phyloP scores from a whole-genome alignment of 2,797 vertebrate species.

The Gila robusta region DNA sequence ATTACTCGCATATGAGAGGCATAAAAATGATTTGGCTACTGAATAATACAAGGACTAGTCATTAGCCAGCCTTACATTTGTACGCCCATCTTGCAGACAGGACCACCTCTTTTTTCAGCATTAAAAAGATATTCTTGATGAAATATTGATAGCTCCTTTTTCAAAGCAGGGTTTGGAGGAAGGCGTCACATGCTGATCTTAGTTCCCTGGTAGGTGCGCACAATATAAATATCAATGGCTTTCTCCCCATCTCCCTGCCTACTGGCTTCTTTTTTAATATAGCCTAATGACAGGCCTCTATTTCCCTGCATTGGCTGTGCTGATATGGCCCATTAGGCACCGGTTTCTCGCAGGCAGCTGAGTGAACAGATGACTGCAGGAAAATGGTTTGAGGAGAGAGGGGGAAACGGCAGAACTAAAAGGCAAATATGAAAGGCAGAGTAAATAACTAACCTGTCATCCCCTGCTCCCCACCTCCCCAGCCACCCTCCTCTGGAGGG shows the following conservation, averaged over 20 bases:
- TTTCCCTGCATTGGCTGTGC: constrained; percentile 70
- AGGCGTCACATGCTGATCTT: constrained; percentile 38
- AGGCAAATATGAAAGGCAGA: constrained; percentile 74
- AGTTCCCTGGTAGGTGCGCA: constrained; percentile 44
- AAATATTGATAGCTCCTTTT: constrained; percentile 63
- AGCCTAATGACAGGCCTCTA: constrained; percentile 72
- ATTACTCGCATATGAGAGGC: constrained; percentile 44
- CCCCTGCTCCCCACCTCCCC: constrained; percentile 66
- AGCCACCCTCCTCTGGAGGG: constrained; percentile 43
- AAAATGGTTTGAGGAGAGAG: constrained; percentile 54
- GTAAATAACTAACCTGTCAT: constrained; percentile 80
- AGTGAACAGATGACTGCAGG: constrained; percentile 75
- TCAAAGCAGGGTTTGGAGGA: constrained; percentile 11
- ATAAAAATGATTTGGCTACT: constrained; percentile 44
- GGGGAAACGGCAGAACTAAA: constrained; percentile 66
- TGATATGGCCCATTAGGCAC: constrained; percentile 80
- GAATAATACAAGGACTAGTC: constrained; percentile 62
- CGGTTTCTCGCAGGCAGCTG: constrained; percentile 70
- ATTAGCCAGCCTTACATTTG: constrained; percentile 43
- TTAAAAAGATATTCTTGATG: constrained; percentile 49
- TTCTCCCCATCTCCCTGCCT: constrained; percentile 49
- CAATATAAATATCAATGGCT: constrained; percentile 58
- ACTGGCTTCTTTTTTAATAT: constrained; percentile 56
- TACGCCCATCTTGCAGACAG: constrained; percentile 25
- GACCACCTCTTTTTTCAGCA: constrained; percentile 9